Evolutionary conservation across 1,140 invertebrate species (phyloP).

Genomic region (Eurosta solidaginis): DNA sequence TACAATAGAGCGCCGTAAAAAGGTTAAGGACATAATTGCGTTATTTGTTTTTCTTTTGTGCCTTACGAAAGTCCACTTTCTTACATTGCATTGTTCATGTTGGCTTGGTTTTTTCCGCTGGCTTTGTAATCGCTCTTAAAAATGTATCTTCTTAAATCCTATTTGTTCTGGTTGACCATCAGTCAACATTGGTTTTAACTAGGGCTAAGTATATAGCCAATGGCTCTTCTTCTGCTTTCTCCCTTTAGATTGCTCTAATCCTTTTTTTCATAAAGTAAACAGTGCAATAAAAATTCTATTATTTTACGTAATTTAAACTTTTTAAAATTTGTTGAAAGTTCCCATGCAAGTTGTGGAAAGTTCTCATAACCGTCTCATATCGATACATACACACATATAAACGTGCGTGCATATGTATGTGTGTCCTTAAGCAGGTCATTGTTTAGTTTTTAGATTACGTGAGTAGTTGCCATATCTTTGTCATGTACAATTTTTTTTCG

Average conservation of each 20-base stretch:
- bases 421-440: neutral
- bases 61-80: neutral
- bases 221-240: neutral
- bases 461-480: neutral
- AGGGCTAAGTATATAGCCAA: neutral
- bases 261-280: neutral
- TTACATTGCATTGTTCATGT: neutral
- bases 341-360: neutral
- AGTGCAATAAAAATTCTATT: conserved; percentile 5
- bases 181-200: conserved; percentile 1
- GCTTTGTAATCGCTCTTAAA: neutral
- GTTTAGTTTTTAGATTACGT: neutral
- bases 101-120: neutral
- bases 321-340: neutral
- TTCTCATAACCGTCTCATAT: too few relatives aligned
- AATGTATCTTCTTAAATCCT: conserved; percentile 14
- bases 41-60: neutral
- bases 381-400: too few relatives aligned
- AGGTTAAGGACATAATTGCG: conserved; percentile 15
- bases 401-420: too few relatives aligned
- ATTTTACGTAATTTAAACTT: neutral
- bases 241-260: neutral
- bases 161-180: conserved; percentile 31
- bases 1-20: neutral
- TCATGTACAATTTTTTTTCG: neutral